phyloP scores from a whole-genome alignment of 2,888 invertebrate species.

The Cabera pusaria region DNA sequence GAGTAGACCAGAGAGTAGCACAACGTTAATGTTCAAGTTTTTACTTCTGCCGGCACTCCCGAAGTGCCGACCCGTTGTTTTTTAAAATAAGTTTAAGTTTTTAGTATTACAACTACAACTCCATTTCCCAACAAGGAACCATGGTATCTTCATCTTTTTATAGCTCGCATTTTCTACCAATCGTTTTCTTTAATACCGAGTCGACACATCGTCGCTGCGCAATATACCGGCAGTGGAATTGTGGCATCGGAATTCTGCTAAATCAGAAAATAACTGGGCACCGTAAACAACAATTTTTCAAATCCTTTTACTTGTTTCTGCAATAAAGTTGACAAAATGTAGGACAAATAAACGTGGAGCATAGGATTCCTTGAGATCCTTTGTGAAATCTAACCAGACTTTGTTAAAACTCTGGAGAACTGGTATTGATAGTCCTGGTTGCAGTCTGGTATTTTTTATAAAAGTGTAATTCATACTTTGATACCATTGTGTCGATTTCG shows the following conservation, averaged over 20 bases:
- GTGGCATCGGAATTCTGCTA: neutral
- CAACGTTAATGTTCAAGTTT: too few relatives aligned
- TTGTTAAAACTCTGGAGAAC: constrained; percentile 10
- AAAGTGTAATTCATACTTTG: too few relatives aligned
- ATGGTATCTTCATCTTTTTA: too few relatives aligned
- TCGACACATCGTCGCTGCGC: neutral
- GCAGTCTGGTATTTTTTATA: too few relatives aligned
- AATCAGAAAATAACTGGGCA: constrained; percentile 6
- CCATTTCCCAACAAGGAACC: too few relatives aligned
- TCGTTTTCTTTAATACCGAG: neutral
- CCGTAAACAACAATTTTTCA: constrained; percentile 8
- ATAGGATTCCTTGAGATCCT: constrained; percentile 16
- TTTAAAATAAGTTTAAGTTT: too few relatives aligned
- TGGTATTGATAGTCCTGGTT: constrained; percentile 21
- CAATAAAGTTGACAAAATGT: constrained; percentile 21
- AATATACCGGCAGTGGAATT: constrained; percentile 1
- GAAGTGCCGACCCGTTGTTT: too few relatives aligned
- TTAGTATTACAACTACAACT: too few relatives aligned
- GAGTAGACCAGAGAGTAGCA: too few relatives aligned
- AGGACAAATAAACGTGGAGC: constrained; percentile 15
- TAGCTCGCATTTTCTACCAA: too few relatives aligned
- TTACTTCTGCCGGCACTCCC: too few relatives aligned
- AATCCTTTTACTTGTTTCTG: constrained; percentile 11
- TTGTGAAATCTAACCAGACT: constrained; percentile 14
- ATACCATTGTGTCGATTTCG: too few relatives aligned